Evolutionary conservation across 2,888 invertebrate species (phyloP).

Genomic region (Scaptomyza tumidula): DNA sequence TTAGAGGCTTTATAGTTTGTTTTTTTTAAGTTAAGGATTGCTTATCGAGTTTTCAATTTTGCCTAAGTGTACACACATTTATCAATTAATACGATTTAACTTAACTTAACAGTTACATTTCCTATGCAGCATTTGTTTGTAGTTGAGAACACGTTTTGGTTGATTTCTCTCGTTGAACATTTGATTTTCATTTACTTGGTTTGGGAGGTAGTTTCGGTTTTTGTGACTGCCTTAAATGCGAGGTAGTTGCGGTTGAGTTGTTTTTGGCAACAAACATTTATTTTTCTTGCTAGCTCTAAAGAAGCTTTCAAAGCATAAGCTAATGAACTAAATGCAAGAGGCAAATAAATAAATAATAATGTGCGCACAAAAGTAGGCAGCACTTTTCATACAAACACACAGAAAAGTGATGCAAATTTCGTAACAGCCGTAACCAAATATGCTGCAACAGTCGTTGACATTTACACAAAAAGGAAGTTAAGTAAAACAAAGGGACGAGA

Average conservation of each 20-base stretch:
- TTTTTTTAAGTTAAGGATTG: constrained; percentile 51
- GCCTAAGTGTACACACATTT: constrained; percentile 17
- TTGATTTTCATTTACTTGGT: constrained; percentile 9
- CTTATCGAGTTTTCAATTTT: constrained; percentile 62
- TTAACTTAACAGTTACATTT: constrained; percentile 53
- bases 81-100: constrained; percentile 5
- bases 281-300: constrained; percentile 9
- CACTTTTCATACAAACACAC: constrained; percentile 24
- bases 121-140: constrained; percentile 48
- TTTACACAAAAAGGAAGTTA: constrained; percentile 28
- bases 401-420: constrained; percentile 36
- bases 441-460: constrained; percentile 58
- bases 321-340: constrained; percentile 19
- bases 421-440: constrained; percentile 33
- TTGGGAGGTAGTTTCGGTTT: constrained; percentile 70
- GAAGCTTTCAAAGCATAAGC: constrained; percentile 30
- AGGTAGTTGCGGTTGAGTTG: constrained; percentile 68
- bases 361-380: constrained; percentile 52
- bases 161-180: constrained; percentile 27
- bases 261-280: constrained; percentile 26
- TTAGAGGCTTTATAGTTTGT: constrained; percentile 30
- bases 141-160: constrained; percentile 40
- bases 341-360: constrained; percentile 15
- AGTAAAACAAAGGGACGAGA: constrained; percentile 26
- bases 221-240: constrained; percentile 48